Percentiles rank a stretch among this genome's conserved stretches.
Conservation (phyloP, 92 coral and sea anemone species). For the Zoanthus gigantus region DNA sequence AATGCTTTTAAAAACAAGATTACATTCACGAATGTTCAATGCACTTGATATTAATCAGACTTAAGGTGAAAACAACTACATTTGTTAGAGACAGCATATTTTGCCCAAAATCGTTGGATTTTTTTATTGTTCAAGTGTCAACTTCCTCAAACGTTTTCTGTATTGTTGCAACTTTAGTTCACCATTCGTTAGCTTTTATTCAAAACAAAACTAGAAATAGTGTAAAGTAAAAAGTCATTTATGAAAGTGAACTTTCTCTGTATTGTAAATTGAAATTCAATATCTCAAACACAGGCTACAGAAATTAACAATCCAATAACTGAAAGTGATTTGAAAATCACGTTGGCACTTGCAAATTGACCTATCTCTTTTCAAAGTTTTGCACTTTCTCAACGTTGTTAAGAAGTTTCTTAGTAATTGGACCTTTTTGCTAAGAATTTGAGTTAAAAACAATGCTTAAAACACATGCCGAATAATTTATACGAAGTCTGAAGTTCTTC, state of each 20-base stretch:
- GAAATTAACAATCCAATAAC: slow-evolving; percentile 52
- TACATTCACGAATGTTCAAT: slow-evolving; percentile 34
- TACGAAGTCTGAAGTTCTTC: slow-evolving; percentile 56
- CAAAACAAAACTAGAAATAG: background rate
- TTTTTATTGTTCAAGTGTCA: background rate
- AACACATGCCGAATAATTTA: slow-evolving; percentile 78
- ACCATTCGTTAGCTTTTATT: background rate
- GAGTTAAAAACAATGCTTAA: slow-evolving; percentile 26
- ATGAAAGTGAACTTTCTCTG: background rate
- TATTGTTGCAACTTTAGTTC: background rate
- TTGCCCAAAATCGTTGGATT: background rate
- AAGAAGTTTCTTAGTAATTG: slow-evolving; percentile 47
- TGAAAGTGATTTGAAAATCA: slow-evolving; percentile 43
- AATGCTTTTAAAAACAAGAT: slow-evolving; percentile 22
- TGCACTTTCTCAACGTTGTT: slow-evolving; percentile 44
- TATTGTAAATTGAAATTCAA: slow-evolving; percentile 3
- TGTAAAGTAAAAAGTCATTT: background rate
- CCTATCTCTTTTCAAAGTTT: slow-evolving; percentile 52
- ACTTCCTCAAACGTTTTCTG: background rate
- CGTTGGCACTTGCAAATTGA: slow-evolving; percentile 39
- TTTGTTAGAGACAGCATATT: slow-evolving; percentile 17
- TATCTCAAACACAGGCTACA: slow-evolving; percentile 26
- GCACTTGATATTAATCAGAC: background rate
- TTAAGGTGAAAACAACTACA: background rate
- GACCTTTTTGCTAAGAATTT: slow-evolving; percentile 41